Evolutionary conservation across 2,113 vertebrate genomes (phyloP).

Genomic region (Lanius ludovicianus): DNA sequence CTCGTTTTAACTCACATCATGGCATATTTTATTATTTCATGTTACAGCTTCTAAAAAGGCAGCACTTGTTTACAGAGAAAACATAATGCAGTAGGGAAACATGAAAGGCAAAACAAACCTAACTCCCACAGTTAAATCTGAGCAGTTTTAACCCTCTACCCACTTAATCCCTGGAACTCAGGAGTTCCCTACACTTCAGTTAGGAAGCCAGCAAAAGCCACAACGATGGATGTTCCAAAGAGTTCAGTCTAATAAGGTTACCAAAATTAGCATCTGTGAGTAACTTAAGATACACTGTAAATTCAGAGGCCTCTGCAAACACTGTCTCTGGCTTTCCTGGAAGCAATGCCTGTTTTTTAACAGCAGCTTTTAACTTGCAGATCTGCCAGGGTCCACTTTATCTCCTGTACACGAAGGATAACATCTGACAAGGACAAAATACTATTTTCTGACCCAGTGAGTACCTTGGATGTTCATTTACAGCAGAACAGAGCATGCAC

Average conservation of each 20-base stretch:
- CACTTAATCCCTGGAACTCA: neutral
- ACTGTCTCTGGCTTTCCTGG: neutral
- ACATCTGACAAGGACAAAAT: neutral
- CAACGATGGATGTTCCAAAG: neutral
- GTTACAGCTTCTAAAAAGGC: neutral
- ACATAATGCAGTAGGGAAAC: neutral
- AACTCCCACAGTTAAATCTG: neutral
- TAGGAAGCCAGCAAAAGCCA: neutral
- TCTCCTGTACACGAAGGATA: neutral
- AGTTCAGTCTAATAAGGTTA: neutral
- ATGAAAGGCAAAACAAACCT: neutral
- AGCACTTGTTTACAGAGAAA: neutral
- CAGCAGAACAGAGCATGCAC: neutral
- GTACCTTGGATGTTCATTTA: neutral
- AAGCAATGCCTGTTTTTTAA: neutral
- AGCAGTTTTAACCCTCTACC: neutral
- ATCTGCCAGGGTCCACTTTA: neutral
- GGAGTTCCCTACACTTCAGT: neutral
- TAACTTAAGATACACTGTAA: neutral
- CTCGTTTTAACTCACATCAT: neutral
- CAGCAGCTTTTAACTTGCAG: neutral
- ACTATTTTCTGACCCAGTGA: neutral
- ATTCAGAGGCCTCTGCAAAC: neutral
- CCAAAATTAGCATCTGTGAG: neutral
- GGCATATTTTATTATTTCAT: neutral